Base-by-base conservation (phyloP, 2,888 invertebrate species). In the Epinotia demarniana region DNA sequence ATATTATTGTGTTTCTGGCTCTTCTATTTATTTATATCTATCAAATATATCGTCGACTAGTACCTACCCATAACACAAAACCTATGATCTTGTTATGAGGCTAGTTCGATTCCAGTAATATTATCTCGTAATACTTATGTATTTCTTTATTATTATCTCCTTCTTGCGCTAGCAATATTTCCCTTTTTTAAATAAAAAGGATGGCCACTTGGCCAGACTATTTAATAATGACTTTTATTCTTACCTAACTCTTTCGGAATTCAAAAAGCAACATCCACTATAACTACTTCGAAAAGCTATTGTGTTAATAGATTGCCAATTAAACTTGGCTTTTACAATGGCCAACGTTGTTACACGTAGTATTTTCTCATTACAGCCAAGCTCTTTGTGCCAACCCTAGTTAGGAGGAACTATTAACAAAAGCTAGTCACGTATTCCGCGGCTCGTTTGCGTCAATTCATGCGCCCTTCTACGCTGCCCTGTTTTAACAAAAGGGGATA, bases 361-460 rank as follows among this genome's bases (percentile, higher is more conserved):
- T 71, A 58, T 69, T 69, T 75, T 71, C 75, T 71, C 75, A 68
- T 68, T 68, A 66, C 61, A 18, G 66, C 62, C 62, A 71, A 68
- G 74, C 62, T 63, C 43, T 73, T 64, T 70, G 72, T 77, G 76
- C 77, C 81, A 83, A 75, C 82, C 82, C 83, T 84, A 64, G 77
- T 76, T 81, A 81, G 79, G 79, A 82, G 80, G 79, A 84, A 84
- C 80, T 82, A 80, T 80, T 79, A 75, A 78, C 80, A 69, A 79
- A 83, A 73, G 72, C 84, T 75, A 75, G 83, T 86, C 87, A 87
- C 86, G 87, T 87, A 80, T 82, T 73, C 78, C 73, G 76, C 77
- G 79, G 81, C 83, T 86, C 83, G 81, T 84, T 87, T 85, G 84
- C 82, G 82, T 83, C 86, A 82, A 86, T 83, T 87, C 85, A 85